These are phyloP conservation scores for Neolamprologus devosi DNA, from an alignment of 2,113 vertebrate species.

Conservation along the genomic window DNA sequence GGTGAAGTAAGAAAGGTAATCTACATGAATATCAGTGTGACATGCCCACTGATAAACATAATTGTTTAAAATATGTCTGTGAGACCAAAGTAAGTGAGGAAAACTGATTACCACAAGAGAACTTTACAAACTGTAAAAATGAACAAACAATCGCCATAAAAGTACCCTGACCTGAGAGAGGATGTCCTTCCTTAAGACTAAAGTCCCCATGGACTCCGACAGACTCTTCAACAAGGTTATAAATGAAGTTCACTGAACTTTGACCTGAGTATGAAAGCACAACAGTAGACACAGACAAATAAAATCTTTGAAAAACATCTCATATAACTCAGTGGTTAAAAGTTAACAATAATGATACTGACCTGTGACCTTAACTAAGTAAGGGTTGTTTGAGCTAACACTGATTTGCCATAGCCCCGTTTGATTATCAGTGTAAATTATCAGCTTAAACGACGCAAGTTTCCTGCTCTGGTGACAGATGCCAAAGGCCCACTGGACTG, in stretches of 20 bases:
- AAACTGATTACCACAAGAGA: not conserved
- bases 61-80: not conserved
- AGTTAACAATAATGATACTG: not conserved
- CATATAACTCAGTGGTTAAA: not conserved
- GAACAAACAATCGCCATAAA: not conserved
- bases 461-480: conserved; percentile 40
- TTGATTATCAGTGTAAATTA: conserved; percentile 4
- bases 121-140: not conserved
- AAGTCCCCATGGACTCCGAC: conserved; percentile 26
- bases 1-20: not conserved
- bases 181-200: conserved; percentile 49
- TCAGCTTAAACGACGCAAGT: conserved; percentile 31
- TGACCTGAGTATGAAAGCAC: conserved; percentile 31
- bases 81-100: not conserved
- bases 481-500: conserved; percentile 44
- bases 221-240: conserved; percentile 41
- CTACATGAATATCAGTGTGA: not conserved
- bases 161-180: conserved; percentile 33
- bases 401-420: conserved; percentile 56
- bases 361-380: conserved; percentile 66
- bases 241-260: conserved; percentile 59
- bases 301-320: not conserved
- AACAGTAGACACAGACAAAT: not conserved
- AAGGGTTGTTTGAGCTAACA: conserved; percentile 36
- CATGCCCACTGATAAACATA: not conserved